Base-by-base conservation (phyloP, 2,888 invertebrate genomes). In the Drosophila setosimentum region DNA sequence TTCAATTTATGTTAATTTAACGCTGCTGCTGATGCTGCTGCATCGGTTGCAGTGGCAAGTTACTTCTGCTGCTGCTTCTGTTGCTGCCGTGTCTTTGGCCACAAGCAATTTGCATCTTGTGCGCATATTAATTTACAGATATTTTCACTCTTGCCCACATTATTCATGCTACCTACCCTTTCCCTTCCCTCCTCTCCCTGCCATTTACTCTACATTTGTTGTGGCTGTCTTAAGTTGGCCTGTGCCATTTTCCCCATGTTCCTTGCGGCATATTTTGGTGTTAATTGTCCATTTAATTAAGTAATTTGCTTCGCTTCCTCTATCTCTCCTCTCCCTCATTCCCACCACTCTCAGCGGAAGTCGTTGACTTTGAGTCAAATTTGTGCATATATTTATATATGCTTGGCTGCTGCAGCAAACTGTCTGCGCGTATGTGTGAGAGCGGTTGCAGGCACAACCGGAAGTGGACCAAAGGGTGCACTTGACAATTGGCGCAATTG, bases 1-100 rank as follows among this genome's bases (percentile, higher is more conserved):
- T 91, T 92, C 91, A 92, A 92, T 92, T 92, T 91, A 87, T 87
- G 88, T 85, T 89, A 88, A 92, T 92, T 92, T 91, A 91, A 92
- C 89, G 83, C 85, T 76, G 80, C 64, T 61, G 67, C 67, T 76
- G 76, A 58, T 70, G 70, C 51, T 61, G 67, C 67, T 63, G 74
- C 63, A 60, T 58, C 62, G 50, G 61, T 27, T 69, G 68, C 50
- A 40, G 77, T 58, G 68, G 71, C 63, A 62, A 69, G 73, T 45
- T 68, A 62, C 74, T 61, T 50, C 69, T 53, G 59, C 49, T 71
- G 67, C 54, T 57, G 49, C 40, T 68, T 50, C 63, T 59, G 68
- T 29, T 67, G 67, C 50, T 64, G 72, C 83, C 85, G 80, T 84
- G 84, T 76, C 85, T 88, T 89, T 85, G 73, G 80, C 80, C 85